Base-by-base conservation (phyloP, 2,888 invertebrate species). In the Mactromeris polynyma region DNA sequence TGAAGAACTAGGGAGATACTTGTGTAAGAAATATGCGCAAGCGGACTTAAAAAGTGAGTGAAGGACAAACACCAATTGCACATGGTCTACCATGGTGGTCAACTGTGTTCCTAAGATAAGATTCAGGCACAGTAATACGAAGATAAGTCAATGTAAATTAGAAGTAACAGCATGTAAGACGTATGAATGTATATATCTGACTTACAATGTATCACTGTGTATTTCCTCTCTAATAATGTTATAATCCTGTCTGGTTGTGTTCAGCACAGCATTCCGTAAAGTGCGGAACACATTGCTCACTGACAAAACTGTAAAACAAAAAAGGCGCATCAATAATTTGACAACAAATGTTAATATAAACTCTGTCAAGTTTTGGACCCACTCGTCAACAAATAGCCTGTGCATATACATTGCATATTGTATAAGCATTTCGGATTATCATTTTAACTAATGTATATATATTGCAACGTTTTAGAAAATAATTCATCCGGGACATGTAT, bases 191-290 rank as follows among this genome's bases (percentile, higher is more conserved):
- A 19, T 21, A 21, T 54, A 19, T 2, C 2, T 21, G 54, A 46
- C 46, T 81, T 81, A 81, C 81, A 81, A 19, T 33, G 51, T 81
- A 19, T 81, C 31, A 54, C 7, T 19, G 14, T 21, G 33, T 33
- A 33, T 33, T 14, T 81, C 54, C 17, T 81, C 21, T 3, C 9
- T 51, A 33, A 81, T 51, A 19, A 51, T 51, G 51, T 81, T 31
- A 81, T 81, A 81, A 36, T 81, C 81, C 11, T 31, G 33, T 54
- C 54, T 26, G 26, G 81, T n/a, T 31, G 21, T 51, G 17, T 46
- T 51, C 42, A 81, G 81, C 6, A 81, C 21, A 81, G 51, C 51
- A 36, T 81, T 81, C 26, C 81, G 51, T 26, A 81, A 51, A 33
- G 81, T 31, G 33, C 81, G 81, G 17, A 51, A 54, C 33, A 81